Base-by-base conservation (phyloP, 1,140 invertebrate species). In the Zaprionus taronus region DNA sequence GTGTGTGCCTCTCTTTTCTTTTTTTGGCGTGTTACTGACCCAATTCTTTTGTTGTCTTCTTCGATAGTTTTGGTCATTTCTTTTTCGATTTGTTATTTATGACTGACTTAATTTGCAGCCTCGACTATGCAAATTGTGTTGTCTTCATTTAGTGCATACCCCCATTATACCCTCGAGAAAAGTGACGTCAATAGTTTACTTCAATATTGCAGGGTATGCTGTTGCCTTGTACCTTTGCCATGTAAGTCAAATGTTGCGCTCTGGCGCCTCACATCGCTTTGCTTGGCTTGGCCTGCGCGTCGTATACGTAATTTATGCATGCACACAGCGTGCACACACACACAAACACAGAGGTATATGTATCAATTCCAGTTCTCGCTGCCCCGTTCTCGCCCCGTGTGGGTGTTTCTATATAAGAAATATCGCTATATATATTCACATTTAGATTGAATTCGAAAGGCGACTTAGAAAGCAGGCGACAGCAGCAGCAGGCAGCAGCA, bases 301-400 rank as follows among this genome's bases (percentile, higher is more conserved):
- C 81, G 84, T 81, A 89, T 89, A 85, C 84, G 85, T 90, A 89
- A 89, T 89, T 84, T 89, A 89, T 89, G 84, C 84, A 84, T 89
- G 79, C 74, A 89, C 83, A 80, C 77, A 66, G 78, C 81, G 70
- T 80, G 57, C 77, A 79, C 34, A 56, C 49, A 71, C 4, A 70
- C 31, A 70, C n/a, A 58, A 12, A 41, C 20, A 66, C 6, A 47
- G 47, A 55, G 28, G 6, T 68, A 78, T 80, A 83, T 87, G 81
- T 81, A 87, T 87, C 75, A 79, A 57, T 78, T 81, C 84, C 84
- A 87, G 85, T 83, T 86, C 67, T 77, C 9, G 31, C 12, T 26
- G 41, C n/a, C n/a, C 38, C 44, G 47, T 60, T 60, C 60, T 65
- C 5, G n/a, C 47, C n/a, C n/a, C 47, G 55, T 69, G 75, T 77